These are phyloP conservation scores for Reinhardtius hippoglossoides DNA, from an alignment of 2,113 vertebrate genomes.

Conservation along the genomic window DNA sequence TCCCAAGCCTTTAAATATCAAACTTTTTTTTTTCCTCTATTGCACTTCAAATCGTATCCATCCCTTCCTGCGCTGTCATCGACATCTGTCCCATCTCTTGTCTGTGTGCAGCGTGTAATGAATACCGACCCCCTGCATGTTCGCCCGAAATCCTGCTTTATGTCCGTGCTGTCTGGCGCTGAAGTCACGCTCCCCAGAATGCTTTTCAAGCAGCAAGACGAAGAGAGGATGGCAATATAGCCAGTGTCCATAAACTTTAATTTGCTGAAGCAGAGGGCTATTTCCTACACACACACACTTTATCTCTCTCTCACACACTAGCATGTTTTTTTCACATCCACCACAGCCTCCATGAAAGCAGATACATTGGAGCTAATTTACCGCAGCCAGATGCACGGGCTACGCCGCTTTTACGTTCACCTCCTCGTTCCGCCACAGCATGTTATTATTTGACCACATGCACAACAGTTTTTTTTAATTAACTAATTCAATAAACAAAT, in stretches of 20 bases:
- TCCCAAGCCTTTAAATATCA: slow-evolving; percentile 42
- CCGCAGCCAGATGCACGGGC: slow-evolving; percentile 40
- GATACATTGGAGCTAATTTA: slow-evolving; percentile 47
- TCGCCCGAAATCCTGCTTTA: slow-evolving; percentile 56
- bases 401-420: neutral
- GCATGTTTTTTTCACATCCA: neutral
- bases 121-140: slow-evolving; percentile 47
- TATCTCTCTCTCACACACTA: neutral
- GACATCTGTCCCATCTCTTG: slow-evolving; percentile 63
- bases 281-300: slow-evolving; percentile 10
- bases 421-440: neutral
- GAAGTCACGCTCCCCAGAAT: slow-evolving; percentile 64
- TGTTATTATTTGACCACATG: neutral
- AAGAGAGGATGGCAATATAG: slow-evolving; percentile 25
- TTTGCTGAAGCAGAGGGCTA: slow-evolving; percentile 47
- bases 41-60: slow-evolving; percentile 46
- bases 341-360: slow-evolving; percentile 20
- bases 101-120: slow-evolving; percentile 57
- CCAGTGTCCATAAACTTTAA: slow-evolving; percentile 67
- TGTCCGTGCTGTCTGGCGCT: slow-evolving; percentile 54
- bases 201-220: slow-evolving; percentile 50
- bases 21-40: slow-evolving; percentile 25
- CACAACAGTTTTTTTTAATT: slow-evolving; percentile 1
- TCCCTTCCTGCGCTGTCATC: slow-evolving; percentile 45
- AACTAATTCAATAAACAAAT: neutral